phyloP scores from a whole-genome alignment of 53 echinoderm and acorn worm species.

The Paelopatides confundens region DNA sequence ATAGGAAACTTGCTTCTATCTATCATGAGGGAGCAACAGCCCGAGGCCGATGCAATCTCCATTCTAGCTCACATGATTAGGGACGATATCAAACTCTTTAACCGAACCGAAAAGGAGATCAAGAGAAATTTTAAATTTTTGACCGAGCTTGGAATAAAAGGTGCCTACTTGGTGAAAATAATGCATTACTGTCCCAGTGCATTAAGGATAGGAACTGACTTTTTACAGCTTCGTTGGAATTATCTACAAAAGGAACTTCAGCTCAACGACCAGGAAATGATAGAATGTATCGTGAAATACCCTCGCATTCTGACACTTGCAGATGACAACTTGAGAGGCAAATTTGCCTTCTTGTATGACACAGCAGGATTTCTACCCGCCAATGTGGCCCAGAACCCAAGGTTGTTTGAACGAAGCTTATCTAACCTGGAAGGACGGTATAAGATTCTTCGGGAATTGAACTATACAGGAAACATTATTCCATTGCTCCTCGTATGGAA shows the following conservation, averaged over 20 bases:
- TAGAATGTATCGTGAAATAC: conserved; percentile 19
- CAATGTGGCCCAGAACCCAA: conserved; percentile 24
- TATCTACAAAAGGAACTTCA: conserved; percentile 55
- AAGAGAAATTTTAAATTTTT: conserved; percentile 66
- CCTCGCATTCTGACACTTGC: conserved; percentile 59
- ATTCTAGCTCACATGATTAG: conserved; percentile 76
- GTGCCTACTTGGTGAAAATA: conserved; percentile 66
- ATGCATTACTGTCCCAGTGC: conserved; percentile 82
- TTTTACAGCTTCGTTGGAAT: conserved; percentile 62
- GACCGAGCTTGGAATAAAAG: conserved; percentile 60
- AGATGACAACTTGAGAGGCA: conserved; percentile 51
- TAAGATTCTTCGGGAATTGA: conserved; percentile 33
- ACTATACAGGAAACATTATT: conserved; percentile 27
- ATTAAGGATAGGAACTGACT: conserved; percentile 72
- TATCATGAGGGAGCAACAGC: conserved; percentile 68
- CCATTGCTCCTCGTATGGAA: not conserved
- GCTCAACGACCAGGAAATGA: conserved; percentile 49
- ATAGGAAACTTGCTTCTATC: conserved; percentile 60
- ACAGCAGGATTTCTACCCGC: conserved; percentile 22
- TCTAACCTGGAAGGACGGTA: conserved; percentile 42
- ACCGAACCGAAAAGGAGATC: conserved; percentile 63
- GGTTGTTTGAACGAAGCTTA: conserved; percentile 47
- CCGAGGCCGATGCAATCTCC: conserved; percentile 39
- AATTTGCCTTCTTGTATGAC: conserved; percentile 41
- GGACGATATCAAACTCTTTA: conserved; percentile 68